phyloP scores from a whole-genome alignment of 2,797 vertebrate species.

The Odontamblyopus lacepedii region DNA sequence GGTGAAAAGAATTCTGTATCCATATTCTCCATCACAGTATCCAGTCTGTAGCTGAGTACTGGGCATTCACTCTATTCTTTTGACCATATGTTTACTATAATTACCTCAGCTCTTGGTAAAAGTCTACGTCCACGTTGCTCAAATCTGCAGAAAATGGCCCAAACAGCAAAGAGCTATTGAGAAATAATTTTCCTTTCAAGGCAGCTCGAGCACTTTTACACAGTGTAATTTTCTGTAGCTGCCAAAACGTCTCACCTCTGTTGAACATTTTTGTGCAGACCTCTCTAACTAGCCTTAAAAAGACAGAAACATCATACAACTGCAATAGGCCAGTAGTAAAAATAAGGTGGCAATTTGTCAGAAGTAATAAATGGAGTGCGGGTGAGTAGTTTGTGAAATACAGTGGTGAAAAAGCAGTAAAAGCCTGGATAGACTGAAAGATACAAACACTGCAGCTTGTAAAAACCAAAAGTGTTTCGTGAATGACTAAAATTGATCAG shows the following conservation, averaged over 20 bases:
- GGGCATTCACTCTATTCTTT: too few species aligned
- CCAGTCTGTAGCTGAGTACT: not conserved
- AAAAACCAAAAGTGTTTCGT: not conserved
- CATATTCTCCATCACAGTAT: not conserved
- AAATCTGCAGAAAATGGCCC: slow-evolving; percentile 24
- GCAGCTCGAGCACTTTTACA: slow-evolving; percentile 8
- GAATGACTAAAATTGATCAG: not conserved
- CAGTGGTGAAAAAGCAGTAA: not conserved
- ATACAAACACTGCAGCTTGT: not conserved
- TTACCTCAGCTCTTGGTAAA: not conserved
- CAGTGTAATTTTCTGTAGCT: slow-evolving; percentile 23
- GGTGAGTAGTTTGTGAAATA: not conserved
- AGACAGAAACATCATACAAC: slow-evolving; percentile 9
- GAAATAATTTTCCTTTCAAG: slow-evolving; percentile 37
- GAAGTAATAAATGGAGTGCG: not conserved
- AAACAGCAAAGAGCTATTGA: slow-evolving; percentile 25
- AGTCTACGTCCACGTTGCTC: slow-evolving; percentile 16
- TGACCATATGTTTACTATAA: not conserved
- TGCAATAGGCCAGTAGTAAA: slow-evolving; percentile 3
- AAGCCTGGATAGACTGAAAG: not conserved
- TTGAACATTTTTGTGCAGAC: slow-evolving; percentile 13
- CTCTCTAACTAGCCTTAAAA: slow-evolving; percentile 6
- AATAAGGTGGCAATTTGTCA: not conserved
- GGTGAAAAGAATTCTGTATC: not conserved
- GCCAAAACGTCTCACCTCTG: slow-evolving; percentile 12